Percentiles rank a stretch among this genome's conserved stretches.
These are phyloP conservation scores for Acomys russatus DNA, from an alignment of 2,797 vertebrate genomes.

Conservation along the genomic window DNA sequence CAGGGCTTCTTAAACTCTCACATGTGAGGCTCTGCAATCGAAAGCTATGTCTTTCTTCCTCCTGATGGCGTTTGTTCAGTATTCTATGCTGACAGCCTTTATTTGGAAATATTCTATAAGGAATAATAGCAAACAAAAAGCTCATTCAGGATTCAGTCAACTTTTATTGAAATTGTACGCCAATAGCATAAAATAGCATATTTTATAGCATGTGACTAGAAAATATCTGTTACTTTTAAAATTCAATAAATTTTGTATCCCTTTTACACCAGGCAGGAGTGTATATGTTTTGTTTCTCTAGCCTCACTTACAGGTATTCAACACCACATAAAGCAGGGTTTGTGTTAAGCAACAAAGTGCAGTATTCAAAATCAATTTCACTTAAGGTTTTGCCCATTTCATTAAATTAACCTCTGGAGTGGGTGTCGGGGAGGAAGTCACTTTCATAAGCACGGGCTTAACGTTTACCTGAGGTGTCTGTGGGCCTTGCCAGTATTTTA, in stretches of 20 bases:
- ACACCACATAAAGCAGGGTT: neutral
- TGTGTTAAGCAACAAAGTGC: constrained; percentile 3
- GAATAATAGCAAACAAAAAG: constrained; percentile 48
- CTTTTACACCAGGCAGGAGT: constrained; percentile 43
- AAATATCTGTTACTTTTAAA: constrained; percentile 56
- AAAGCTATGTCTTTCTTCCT: constrained; percentile 14
- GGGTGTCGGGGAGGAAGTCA: neutral
- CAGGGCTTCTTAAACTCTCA: neutral
- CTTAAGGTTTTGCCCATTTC: constrained; percentile 41
- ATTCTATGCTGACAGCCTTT: constrained; percentile 21
- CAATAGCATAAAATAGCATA: constrained; percentile 38
- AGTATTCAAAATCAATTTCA: constrained; percentile 46
- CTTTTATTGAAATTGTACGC: constrained; percentile 16
- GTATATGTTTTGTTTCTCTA: constrained; percentile 42
- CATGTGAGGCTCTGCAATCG: neutral
- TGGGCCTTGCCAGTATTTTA: neutral
- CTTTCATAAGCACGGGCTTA: neutral
- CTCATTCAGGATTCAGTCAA: neutral
- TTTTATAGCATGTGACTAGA: neutral
- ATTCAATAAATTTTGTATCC: neutral
- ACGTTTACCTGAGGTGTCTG: neutral
- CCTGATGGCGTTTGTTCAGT: neutral
- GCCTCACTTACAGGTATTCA: neutral
- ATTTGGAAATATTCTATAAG: constrained; percentile 17
- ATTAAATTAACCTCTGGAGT: constrained; percentile 50